Evolutionary conservation across 2,888 invertebrate species (phyloP).

Genomic region (Drosophila peninsularis): DNA sequence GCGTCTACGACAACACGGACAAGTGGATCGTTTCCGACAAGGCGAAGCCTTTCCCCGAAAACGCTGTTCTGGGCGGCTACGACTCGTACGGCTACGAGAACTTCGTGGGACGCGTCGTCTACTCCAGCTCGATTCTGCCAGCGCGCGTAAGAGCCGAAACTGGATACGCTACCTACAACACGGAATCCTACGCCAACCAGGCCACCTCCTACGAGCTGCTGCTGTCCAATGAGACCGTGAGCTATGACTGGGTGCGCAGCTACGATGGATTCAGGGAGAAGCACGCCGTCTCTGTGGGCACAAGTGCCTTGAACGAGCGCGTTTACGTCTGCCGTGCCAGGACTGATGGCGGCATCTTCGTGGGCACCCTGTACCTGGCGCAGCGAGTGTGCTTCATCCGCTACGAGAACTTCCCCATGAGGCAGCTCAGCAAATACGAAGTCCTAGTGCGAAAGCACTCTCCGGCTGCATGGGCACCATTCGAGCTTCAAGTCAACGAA

Average conservation of each 20-base stretch:
- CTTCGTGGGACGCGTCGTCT: conserved; percentile 47
- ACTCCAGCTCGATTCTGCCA: conserved; percentile 29
- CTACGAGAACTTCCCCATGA: conserved; percentile 37
- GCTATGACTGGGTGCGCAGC: conserved; percentile 51
- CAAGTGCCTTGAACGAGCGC: conserved; percentile 41
- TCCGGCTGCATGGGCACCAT: not conserved
- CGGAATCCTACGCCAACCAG: not conserved
- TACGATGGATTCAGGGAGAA: conserved; percentile 50
- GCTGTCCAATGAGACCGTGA: conserved; percentile 29
- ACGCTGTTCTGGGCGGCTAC: conserved; percentile 47
- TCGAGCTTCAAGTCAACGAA: not conserved
- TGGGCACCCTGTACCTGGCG: conserved; percentile 41
- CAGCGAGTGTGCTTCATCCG: conserved; percentile 40
- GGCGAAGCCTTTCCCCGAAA: conserved; percentile 31
- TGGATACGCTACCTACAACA: conserved; percentile 36
- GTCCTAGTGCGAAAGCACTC: conserved; percentile 29
- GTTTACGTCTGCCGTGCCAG: conserved; percentile 46
- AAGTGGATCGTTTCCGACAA: conserved; percentile 35
- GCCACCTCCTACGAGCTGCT: conserved; percentile 30
- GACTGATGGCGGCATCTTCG: conserved; percentile 34
- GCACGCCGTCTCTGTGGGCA: conserved; percentile 46
- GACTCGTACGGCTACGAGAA: conserved; percentile 54
- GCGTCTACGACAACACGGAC: conserved; percentile 39
- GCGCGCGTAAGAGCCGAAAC: conserved; percentile 56
- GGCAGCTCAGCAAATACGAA: conserved; percentile 49